Conservation (phyloP, 2,113 vertebrate species). For the Paramisgurnus dabryanus region DNA sequence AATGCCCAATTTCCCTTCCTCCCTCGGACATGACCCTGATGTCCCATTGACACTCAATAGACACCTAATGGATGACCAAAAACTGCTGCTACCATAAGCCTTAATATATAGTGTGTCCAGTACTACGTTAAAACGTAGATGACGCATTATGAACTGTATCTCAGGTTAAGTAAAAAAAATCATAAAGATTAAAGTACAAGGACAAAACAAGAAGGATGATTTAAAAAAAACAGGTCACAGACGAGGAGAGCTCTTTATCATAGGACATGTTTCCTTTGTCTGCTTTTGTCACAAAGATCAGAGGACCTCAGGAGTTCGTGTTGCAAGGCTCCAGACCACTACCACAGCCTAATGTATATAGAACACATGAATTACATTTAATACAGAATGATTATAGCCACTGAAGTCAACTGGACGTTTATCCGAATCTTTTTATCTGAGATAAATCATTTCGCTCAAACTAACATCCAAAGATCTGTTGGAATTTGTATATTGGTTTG, state of each 20-base stretch:
- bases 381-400: not conserved
- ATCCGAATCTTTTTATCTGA: too few species aligned
- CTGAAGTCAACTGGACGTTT: too few species aligned
- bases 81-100: not conserved
- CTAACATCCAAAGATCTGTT: too few species aligned
- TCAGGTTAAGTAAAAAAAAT: conserved; percentile 65
- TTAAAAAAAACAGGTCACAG: conserved; percentile 54
- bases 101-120: too few species aligned
- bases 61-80: not conserved
- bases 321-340: conserved; percentile 52
- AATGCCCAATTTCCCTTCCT: conserved; percentile 37
- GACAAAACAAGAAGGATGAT: conserved; percentile 58
- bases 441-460: too few species aligned
- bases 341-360: conserved; percentile 40
- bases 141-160: not conserved
- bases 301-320: conserved; percentile 67
- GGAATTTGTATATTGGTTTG: too few species aligned
- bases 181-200: conserved; percentile 54
- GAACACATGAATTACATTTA: conserved; percentile 51
- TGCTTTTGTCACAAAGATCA: conserved; percentile 70
- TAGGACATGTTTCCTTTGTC: conserved; percentile 69
- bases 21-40: conserved; percentile 29
- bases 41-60: not conserved
- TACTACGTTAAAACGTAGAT: not conserved
- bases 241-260: conserved; percentile 63